These are phyloP conservation scores for Drosophila arawakana DNA, from an alignment of 1,140 invertebrate species.

Conservation along the genomic window DNA sequence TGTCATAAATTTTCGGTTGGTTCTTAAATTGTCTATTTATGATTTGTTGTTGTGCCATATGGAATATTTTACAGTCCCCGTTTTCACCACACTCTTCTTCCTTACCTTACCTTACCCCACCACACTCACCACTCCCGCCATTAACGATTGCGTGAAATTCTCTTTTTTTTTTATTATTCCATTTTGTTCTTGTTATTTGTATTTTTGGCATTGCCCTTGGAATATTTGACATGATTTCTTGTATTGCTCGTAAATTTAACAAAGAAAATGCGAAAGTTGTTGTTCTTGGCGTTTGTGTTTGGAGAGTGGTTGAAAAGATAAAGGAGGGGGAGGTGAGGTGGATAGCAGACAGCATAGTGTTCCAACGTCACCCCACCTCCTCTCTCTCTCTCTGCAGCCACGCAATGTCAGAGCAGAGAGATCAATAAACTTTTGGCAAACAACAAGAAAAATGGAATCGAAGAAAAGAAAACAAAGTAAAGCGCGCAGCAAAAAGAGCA, in stretches of 20 bases:
- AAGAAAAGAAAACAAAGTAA: conserved; percentile 80
- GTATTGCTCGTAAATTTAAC: conserved; percentile 40
- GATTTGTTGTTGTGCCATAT: conserved; percentile 62
- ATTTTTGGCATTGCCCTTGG: conserved; percentile 74
- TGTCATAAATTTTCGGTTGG: conserved; percentile 62
- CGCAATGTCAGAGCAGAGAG: conserved; percentile 62
- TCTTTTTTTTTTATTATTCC: conserved; percentile 31
- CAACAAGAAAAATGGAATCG: conserved; percentile 77
- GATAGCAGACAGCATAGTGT: conserved; percentile 4
- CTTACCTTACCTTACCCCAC: neutral
- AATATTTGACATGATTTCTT: conserved; percentile 74
- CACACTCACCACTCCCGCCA: neutral
- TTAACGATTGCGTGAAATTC: conserved; percentile 52
- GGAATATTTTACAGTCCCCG: conserved; percentile 55
- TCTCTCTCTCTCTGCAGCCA: neutral
- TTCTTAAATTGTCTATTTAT: conserved; percentile 61
- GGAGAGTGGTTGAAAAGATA: too few species aligned
- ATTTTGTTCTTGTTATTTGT: conserved; percentile 35
- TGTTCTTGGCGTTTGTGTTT: neutral
- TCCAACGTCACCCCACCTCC: neutral
- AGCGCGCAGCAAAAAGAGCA: conserved; percentile 69
- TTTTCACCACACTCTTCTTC: neutral
- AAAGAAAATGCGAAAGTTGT: conserved; percentile 56
- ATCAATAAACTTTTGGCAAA: conserved; percentile 82
- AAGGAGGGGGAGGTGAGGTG: neutral